Evolutionary conservation across 2,797 vertebrate genomes (phyloP).

Genomic region (Buphagus erythrorhynchus): DNA sequence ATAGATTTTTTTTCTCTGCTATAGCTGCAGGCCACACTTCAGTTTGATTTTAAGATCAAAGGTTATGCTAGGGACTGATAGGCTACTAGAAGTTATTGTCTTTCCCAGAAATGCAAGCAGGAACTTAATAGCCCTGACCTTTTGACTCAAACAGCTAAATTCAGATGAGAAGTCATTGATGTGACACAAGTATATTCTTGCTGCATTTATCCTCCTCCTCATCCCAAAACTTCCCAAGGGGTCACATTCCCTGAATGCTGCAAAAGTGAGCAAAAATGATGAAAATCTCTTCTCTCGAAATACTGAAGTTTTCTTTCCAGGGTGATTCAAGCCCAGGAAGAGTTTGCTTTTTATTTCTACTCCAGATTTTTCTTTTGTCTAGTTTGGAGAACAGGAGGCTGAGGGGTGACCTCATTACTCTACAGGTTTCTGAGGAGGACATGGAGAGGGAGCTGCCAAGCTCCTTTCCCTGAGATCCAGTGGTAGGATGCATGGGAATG

Average conservation of each 20-base stretch:
- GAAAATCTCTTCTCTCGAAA: not conserved
- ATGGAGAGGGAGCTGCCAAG: not conserved
- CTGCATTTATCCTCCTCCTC: not conserved
- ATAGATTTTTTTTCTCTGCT: not conserved
- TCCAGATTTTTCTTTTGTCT: not conserved
- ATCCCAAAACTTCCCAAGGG: not conserved
- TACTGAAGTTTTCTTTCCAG: not conserved
- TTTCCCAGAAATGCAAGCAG: not conserved
- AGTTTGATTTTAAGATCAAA: not conserved
- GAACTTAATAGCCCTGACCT: not conserved
- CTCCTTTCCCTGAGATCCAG: too few relatives aligned
- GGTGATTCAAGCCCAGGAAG: not conserved
- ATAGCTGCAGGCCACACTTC: not conserved
- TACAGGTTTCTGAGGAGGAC: not conserved
- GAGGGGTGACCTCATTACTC: accelerated
- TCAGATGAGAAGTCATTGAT: not conserved
- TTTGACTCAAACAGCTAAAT: not conserved
- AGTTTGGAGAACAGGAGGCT: not conserved
- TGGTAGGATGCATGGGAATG: accelerated
- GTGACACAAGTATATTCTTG: not conserved
- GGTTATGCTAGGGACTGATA: not conserved
- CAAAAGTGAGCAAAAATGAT: not conserved
- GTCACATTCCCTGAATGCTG: not conserved
- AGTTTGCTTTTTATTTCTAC: not conserved
- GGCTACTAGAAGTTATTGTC: not conserved